Base-by-base conservation (phyloP, 2,797 vertebrate species). In the Sorex maritimensis region DNA sequence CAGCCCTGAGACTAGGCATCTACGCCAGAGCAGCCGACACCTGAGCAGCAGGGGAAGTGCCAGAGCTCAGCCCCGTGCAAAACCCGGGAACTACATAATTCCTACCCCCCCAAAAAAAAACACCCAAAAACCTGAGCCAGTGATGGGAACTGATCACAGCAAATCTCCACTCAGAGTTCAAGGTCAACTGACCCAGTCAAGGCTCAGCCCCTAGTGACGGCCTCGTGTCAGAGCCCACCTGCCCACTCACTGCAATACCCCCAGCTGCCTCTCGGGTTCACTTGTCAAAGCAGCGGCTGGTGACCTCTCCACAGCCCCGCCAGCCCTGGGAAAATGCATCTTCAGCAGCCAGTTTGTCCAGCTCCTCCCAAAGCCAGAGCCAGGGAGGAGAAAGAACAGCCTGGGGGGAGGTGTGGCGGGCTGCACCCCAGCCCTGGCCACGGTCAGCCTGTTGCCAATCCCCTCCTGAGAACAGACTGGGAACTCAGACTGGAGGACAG, bases 311-410 rank as follows among this genome's bases (percentile, higher is more conserved):
- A 69, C 82, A 30, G 68, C 46, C 41, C 41, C 10, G 0, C 24
- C 46, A 24, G 61, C 8, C 82, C 81, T 61, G 26, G 73, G 73
- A 41, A 82, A 91, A 79, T 0, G 81, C 63, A 86, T 78, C 5
- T 58, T 14, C 63, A 73, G 67, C 10, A 71, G 79, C 38, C 86
- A 73, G 86, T 80, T 30, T 72, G 85, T 44, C 94, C 10, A 0
- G 92, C 81, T 79, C 77, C 79, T 94, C 86, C 81, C 21, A 3
- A 65, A 61, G 78, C 44, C 73, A 73, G 65, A 88, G 41, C 68
- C 38, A 49, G 65, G 55, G 71, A 82, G 90, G 72, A 74, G 74
- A 91, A 78, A 67, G 68, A 24, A 41, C 12, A 65, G 44, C 11
- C 6, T n/a, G 46, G 24, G 30, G 19, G 13, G 75, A 68, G 3